Base-by-base conservation (phyloP, 1,140 invertebrate species). In the Papilio machaon region DNA sequence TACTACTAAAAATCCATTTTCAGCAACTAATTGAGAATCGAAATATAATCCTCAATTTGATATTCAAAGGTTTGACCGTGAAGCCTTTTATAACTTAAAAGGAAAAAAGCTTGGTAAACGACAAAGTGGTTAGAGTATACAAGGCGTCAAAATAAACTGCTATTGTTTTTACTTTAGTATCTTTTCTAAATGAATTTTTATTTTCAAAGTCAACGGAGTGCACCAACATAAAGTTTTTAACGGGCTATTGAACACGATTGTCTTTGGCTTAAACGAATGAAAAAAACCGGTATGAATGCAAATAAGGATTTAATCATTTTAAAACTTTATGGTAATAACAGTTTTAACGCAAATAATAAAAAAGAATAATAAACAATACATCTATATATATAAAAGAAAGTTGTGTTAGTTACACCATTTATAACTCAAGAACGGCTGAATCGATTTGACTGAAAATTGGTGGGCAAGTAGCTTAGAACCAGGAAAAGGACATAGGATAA, bases 101-200 rank as follows among this genome's bases (percentile, higher is more conserved):
- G 79, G 46, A 77, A 52, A 52, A 80, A 70, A 30, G 19, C 23
- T 13, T 58, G 5, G 6, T 2, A n/a, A 58, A n/a, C n/a, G 23
- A 64, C 10, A 64, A 64, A 64, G 13, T 23, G 13, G 9, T 64
- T 64, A 64, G 23, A 9, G 19, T 10, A 3, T 13, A 67, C 11
- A 67, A 67, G 11, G 64, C 64, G 64, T 35, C 23, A 17, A 70
- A 35, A 70, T 11, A 35, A 70, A 70, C 30, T 70, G 30, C 38
- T 38, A 67, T 67, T 67, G 10, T 70, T 6, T 70, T 70, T 70
- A 70, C 64, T 15, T 70, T 70, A 15, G 64, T 70, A 70, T 35
- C 5, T 70, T 70, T 70, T 70, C 64, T 70, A 35, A 70, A 70
- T 64, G 60, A 30, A 64, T 70, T 70, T 70, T 70, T 70, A 70